Conservation (phyloP, 2,888 invertebrate genomes). For the Tineola bisselliella region DNA sequence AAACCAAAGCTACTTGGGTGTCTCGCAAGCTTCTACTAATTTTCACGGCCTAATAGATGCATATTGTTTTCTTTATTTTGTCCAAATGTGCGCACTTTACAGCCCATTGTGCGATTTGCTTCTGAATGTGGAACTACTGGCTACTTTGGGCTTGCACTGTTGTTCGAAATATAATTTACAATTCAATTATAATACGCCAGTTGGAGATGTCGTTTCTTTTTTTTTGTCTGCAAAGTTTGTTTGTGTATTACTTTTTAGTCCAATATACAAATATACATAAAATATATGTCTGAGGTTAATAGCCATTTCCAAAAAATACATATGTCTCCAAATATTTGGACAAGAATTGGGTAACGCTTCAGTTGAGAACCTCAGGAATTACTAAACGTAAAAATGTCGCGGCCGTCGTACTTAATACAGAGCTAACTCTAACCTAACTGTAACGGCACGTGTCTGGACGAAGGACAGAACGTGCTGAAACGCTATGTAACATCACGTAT, state of each 20-base stretch:
- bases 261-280: no score
- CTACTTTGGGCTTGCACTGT: not conserved
- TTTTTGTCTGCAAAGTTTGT: not conserved
- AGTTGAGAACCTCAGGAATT: no score
- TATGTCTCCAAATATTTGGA: no score
- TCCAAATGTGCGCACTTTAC: constrained; percentile 26
- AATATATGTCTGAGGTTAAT: no score
- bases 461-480: no score
- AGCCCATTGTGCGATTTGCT: constrained; percentile 31
- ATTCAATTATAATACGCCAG: not conserved
- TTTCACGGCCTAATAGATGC: constrained; percentile 42
- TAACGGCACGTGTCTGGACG: no score
- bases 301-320: no score
- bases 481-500: no score
- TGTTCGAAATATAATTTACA: constrained; percentile 1
- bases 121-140: constrained; percentile 11
- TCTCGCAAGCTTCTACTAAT: constrained; percentile 33
- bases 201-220: not conserved
- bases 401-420: no score
- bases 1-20: constrained; percentile 40
- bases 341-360: no score
- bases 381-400: no score
- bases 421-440: no score
- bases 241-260: not conserved
- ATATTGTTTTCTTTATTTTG: constrained; percentile 28